Conservation (phyloP, 2,888 invertebrate genomes). For the Idaea dimidiata region DNA sequence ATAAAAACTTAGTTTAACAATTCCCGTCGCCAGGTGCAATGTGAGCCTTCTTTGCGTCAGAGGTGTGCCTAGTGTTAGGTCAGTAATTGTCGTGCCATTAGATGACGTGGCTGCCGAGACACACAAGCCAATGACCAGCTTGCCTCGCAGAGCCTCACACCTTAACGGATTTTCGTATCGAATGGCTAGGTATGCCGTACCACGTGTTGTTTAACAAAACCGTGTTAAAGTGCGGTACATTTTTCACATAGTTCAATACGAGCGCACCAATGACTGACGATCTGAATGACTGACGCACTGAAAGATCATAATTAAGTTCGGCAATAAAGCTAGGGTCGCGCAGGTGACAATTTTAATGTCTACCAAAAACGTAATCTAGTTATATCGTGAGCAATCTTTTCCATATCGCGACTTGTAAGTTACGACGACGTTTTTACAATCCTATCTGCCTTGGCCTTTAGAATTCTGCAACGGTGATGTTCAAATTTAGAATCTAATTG, state of each 20-base stretch:
- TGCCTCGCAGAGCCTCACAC: slow-evolving; percentile 49
- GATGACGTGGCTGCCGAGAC: slow-evolving; percentile 45
- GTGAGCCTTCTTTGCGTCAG: slow-evolving; percentile 49
- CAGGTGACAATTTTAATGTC: no score
- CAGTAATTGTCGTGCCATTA: slow-evolving; percentile 53
- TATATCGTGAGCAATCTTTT: no score
- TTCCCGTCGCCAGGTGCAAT: slow-evolving; percentile 64
- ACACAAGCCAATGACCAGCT: slow-evolving; percentile 60
- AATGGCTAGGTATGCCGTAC: neutral
- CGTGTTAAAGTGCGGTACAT: neutral
- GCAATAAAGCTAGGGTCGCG: no score
- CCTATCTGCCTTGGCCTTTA: neutral
- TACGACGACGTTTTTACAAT: neutral
- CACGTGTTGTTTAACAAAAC: slow-evolving; percentile 26
- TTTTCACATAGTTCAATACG: neutral
- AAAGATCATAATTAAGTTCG: no score
- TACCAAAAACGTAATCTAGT: no score
- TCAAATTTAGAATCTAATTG: neutral
- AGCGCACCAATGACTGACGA: neutral
- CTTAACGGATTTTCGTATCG: neutral
- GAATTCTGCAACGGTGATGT: neutral
- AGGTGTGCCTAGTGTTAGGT: slow-evolving; percentile 68
- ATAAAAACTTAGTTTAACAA: slow-evolving; percentile 53
- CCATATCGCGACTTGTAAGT: no score
- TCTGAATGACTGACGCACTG: neutral